Percentiles rank a stretch among this genome's conserved stretches.
phyloP scores from a whole-genome alignment of 1,140 invertebrate genomes.

The Drosophila ohnishii region DNA sequence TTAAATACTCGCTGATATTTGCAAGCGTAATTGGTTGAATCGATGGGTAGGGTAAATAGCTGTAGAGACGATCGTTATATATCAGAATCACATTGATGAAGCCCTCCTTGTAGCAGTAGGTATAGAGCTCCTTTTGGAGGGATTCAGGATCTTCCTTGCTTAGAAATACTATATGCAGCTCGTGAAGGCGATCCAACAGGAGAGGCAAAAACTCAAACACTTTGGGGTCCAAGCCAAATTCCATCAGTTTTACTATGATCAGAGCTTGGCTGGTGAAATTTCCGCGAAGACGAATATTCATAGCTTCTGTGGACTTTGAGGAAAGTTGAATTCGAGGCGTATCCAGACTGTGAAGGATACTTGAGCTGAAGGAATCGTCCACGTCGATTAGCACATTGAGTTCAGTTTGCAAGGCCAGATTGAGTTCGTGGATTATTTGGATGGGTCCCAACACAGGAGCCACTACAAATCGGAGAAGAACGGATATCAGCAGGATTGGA shows the following conservation, averaged over 20 bases:
- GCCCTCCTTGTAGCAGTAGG: constrained; percentile 45
- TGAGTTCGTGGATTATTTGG: constrained; percentile 24
- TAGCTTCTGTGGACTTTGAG: background rate
- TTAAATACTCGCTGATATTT: constrained; percentile 36
- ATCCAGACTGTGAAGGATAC: constrained; percentile 4
- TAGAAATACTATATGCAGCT: constrained; percentile 49
- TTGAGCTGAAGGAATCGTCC: background rate
- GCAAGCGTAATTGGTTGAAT: constrained; percentile 9
- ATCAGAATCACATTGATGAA: constrained; percentile 53
- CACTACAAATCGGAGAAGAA: background rate
- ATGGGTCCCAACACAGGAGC: background rate
- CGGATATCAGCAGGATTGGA: background rate
- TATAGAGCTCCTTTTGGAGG: constrained; percentile 24
- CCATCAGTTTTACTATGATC: constrained; percentile 27
- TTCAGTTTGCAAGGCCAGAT: constrained; percentile 6
- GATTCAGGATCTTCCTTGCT: background rate
- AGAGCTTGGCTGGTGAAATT: constrained; percentile 25
- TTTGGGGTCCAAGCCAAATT: background rate
- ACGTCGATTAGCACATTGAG: constrained; percentile 52
- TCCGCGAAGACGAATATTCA: constrained; percentile 24
- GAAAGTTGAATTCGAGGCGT: constrained; percentile 24
- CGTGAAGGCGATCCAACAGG: constrained; percentile 31
- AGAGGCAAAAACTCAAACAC: constrained; percentile 8
- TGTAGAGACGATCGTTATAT: constrained; percentile 14
- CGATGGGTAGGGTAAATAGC: constrained; percentile 53